A percentile compares a stretch with the other conserved stretches of the same genome.
Conservation (phyloP, 2,888 invertebrate species). For the Dione juno region DNA sequence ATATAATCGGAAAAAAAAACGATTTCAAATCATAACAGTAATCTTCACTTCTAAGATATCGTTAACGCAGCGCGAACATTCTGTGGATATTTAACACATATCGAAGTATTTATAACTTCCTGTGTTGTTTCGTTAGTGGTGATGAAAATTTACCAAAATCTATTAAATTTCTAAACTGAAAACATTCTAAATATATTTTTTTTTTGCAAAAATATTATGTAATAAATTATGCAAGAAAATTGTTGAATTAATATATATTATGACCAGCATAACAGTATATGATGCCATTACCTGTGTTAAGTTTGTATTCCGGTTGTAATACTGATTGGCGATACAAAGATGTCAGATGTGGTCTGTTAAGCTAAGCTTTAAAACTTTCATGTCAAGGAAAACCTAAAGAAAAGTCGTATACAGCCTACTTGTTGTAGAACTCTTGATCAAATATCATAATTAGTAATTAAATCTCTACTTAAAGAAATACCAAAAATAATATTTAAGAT, state of each 20-base stretch:
- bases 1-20: background rate
- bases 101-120: conserved; percentile 71
- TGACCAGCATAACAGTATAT: too few relatives aligned
- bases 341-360: too few relatives aligned
- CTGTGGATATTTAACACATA: conserved; percentile 47
- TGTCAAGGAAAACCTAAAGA: too few relatives aligned
- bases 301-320: too few relatives aligned
- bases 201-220: conserved; percentile 6
- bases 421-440: too few relatives aligned
- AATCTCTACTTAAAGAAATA: too few relatives aligned
- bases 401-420: too few relatives aligned
- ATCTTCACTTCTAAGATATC: conserved; percentile 7
- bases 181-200: conserved; percentile 65
- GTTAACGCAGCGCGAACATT: conserved; percentile 48
- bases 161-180: conserved; percentile 67
- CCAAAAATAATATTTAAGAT: too few relatives aligned
- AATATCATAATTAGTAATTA: too few relatives aligned
- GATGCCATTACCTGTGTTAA: too few relatives aligned
- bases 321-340: too few relatives aligned
- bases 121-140: conserved; percentile 59
- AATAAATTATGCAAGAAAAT: background rate
- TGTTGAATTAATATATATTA: background rate
- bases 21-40: background rate
- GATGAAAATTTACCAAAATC: conserved; percentile 64
- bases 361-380: too few relatives aligned